phyloP scores from a whole-genome alignment of 1,140 invertebrate species.

The Venturia canescens region DNA sequence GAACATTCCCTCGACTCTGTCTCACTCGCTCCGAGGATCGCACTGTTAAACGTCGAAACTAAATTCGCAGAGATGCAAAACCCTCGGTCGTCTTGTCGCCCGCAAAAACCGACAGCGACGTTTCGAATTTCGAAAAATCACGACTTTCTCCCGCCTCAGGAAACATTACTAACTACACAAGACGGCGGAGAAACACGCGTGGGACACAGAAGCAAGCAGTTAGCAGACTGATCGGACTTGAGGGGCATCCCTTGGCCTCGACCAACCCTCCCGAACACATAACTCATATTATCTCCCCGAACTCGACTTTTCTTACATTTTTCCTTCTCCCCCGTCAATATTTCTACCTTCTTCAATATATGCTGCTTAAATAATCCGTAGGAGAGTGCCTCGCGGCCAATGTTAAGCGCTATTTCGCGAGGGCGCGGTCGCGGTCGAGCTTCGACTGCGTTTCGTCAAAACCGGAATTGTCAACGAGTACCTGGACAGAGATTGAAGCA shows the following conservation, averaged over 20 bases:
- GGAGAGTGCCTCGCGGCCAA: background rate
- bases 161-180: slow-evolving; percentile 13
- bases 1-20: background rate
- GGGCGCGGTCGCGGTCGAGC: background rate
- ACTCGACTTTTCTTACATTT: slow-evolving; percentile 55
- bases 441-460: too few species aligned
- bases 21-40: background rate
- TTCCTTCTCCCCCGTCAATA: background rate
- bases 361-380: slow-evolving; percentile 1
- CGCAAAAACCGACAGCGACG: too few species aligned
- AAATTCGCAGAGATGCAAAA: background rate
- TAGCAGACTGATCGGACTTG: slow-evolving; percentile 74
- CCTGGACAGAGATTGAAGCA: too few species aligned
- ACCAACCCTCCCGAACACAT: slow-evolving; percentile 67
- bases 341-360: background rate
- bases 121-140: too few species aligned
- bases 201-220: slow-evolving; percentile 64
- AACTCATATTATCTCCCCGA: slow-evolving; percentile 71
- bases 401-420: background rate
- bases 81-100: too few species aligned
- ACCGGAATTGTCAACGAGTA: too few species aligned
- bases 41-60: background rate
- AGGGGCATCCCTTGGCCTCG: slow-evolving; percentile 76
- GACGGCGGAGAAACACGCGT: slow-evolving; percentile 61
- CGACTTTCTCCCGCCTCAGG: background rate